phyloP scores from a whole-genome alignment of 2,888 invertebrate genomes.

The Siphonodentalium dalli region DNA sequence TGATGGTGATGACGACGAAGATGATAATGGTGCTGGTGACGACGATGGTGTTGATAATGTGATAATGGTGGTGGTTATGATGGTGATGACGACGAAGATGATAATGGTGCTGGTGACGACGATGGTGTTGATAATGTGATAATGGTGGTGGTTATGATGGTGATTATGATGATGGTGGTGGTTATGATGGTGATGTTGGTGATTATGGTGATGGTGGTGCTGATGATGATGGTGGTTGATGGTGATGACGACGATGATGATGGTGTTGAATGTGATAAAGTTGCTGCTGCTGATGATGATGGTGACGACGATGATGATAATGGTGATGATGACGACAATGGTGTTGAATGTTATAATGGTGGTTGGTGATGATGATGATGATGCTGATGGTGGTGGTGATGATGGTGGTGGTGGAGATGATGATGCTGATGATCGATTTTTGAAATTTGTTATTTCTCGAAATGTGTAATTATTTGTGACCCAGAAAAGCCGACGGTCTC shows the following conservation, averaged over 20 bases:
- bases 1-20: constrained; percentile 7
- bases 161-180: too few relatives aligned
- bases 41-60: background rate
- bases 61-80: too few relatives aligned
- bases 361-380: background rate
- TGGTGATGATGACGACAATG: constrained; percentile 5
- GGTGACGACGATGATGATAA: constrained; percentile 4
- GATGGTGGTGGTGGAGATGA: background rate
- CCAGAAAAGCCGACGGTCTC: too few relatives aligned
- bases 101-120: too few relatives aligned
- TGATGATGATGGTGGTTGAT: background rate
- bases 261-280: constrained; percentile 1
- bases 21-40: background rate
- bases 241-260: too few relatives aligned
- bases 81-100: too few relatives aligned
- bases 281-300: background rate
- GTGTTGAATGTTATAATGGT: constrained; percentile 1
- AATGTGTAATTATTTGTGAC: too few relatives aligned
- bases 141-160: background rate
- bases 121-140: too few relatives aligned
- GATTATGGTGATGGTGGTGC: too few relatives aligned
- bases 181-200: too few relatives aligned
- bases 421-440: constrained; percentile 9
- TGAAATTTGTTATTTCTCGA: too few relatives aligned
- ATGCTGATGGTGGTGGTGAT: background rate